Conservation (phyloP, 2,113 vertebrate species). For the Brevimyrus niger region DNA sequence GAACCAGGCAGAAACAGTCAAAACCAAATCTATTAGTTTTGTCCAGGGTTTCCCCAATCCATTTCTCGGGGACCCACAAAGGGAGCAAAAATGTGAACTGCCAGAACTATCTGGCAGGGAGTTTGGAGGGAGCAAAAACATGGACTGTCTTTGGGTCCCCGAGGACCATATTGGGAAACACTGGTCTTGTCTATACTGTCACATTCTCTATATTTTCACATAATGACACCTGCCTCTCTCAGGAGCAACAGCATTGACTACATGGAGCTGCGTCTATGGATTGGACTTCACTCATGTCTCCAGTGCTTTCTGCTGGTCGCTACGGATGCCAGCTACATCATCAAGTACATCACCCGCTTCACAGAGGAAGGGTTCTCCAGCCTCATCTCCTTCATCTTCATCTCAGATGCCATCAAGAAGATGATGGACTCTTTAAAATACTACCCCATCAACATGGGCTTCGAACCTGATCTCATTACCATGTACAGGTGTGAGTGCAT, state of each 20-base stretch:
- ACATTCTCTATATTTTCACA: neutral
- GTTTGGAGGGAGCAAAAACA: neutral
- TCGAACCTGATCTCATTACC: slow-evolving; percentile 85
- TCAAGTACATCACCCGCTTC: slow-evolving; percentile 85
- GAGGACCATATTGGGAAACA: neutral
- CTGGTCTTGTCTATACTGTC: neutral
- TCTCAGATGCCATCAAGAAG: slow-evolving; percentile 84
- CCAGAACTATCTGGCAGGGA: neutral
- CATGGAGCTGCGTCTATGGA: slow-evolving; percentile 86
- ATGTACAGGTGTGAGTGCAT: slow-evolving; percentile 88
- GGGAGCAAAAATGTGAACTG: neutral
- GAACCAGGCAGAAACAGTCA: neutral
- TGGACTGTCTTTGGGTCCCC: neutral
- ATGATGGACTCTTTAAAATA: slow-evolving; percentile 82
- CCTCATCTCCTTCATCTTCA: slow-evolving; percentile 90
- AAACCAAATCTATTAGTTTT: neutral
- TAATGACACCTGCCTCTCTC: slow-evolving; percentile 5
- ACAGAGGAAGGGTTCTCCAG: slow-evolving; percentile 86
- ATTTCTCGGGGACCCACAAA: neutral
- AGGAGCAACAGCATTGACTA: slow-evolving; percentile 78
- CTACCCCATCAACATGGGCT: slow-evolving; percentile 89
- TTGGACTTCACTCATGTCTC: slow-evolving; percentile 75
- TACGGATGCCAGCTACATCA: slow-evolving; percentile 78
- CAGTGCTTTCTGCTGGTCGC: slow-evolving; percentile 82
- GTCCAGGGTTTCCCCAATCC: neutral